A percentile compares a stretch with the other conserved stretches of the same genome.
phyloP scores from a whole-genome alignment of 2,888 invertebrate species.

The Chironomus tentans region DNA sequence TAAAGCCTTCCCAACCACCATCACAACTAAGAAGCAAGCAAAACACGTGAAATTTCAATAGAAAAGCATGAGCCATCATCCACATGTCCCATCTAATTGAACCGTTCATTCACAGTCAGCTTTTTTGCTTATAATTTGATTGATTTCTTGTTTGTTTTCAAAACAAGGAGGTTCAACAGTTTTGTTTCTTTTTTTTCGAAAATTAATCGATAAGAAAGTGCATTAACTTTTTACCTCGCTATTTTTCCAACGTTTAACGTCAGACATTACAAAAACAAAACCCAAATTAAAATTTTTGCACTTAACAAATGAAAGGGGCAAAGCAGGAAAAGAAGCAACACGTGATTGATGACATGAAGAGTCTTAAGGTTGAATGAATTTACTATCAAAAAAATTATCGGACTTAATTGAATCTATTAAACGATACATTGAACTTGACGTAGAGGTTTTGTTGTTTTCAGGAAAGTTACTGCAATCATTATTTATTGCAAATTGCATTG shows the following conservation, averaged over 20 bases:
- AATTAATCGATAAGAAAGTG: background rate
- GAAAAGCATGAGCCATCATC: too few species aligned
- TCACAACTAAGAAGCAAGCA: too few species aligned
- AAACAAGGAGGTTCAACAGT: too few species aligned
- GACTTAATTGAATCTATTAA: background rate
- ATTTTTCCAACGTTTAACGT: background rate
- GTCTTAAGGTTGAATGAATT: background rate
- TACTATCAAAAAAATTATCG: background rate
- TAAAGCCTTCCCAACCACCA: too few species aligned
- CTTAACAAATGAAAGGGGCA: background rate
- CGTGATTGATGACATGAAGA: background rate
- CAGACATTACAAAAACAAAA: background rate
- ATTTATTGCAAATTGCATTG: background rate
- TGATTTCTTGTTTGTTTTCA: too few species aligned
- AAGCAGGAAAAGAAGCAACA: background rate
- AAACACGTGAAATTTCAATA: too few species aligned
- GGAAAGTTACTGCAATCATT: background rate
- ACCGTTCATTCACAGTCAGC: too few species aligned
- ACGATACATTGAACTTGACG: background rate
- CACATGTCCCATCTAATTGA: too few species aligned
- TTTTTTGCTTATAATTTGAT: too few species aligned
- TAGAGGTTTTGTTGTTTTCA: background rate
- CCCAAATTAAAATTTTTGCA: background rate
- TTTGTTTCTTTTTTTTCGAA: too few species aligned
- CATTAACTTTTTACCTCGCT: too few species aligned